A percentile compares a stretch with the other conserved stretches of the same genome.
phyloP scores from a whole-genome alignment of 2,797 vertebrate genomes.

The Typhlichthys eigenmanni region DNA sequence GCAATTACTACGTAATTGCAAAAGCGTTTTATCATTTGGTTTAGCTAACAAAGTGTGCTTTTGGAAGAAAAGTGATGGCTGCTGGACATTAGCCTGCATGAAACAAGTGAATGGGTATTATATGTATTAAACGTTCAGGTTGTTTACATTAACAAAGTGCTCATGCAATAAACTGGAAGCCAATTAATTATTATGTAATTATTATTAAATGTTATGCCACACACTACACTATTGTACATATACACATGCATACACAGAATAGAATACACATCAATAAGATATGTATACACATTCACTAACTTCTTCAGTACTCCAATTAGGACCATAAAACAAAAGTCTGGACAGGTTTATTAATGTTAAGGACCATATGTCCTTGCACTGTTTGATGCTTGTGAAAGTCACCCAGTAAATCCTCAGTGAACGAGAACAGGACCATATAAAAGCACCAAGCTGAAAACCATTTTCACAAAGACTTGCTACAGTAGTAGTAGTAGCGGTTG shows the following conservation, averaged over 20 bases:
- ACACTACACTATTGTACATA: not conserved
- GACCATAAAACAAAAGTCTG: constrained; percentile 27
- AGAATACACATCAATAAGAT: not conserved
- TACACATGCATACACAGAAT: not conserved
- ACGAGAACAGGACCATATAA: constrained; percentile 28
- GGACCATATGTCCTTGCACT: constrained; percentile 10
- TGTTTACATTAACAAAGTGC: no score
- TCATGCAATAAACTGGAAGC: no score
- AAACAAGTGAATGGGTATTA: no score
- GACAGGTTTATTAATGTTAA: constrained; percentile 35
- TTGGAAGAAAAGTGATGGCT: no score
- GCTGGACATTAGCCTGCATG: no score
- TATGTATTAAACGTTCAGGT: no score
- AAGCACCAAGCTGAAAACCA: constrained; percentile 9
- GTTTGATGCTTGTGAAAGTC: constrained; percentile 28
- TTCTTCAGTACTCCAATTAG: constrained; percentile 4
- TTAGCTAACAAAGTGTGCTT: no score
- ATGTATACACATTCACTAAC: constrained; percentile 1
- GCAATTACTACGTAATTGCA: no score
- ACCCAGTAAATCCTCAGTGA: constrained; percentile 29
- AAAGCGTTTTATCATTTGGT: no score
- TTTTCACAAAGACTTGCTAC: not conserved
- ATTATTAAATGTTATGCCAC: no score
- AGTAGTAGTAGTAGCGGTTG: no score
- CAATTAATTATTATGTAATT: no score